Base-by-base conservation (phyloP, 2,888 invertebrate species). In the Globia sparganii region DNA sequence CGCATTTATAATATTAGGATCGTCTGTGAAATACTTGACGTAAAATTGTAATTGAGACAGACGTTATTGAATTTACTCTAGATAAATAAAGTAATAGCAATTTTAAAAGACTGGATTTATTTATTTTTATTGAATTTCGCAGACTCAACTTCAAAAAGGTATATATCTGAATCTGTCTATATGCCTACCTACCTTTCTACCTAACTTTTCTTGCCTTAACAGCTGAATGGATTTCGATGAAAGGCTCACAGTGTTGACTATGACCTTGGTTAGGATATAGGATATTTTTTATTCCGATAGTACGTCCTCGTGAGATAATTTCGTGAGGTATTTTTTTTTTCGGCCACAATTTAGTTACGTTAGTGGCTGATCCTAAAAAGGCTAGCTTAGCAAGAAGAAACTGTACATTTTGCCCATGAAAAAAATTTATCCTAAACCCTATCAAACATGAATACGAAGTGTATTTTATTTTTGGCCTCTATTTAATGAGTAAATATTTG, bases 391-490 rank as follows among this genome's bases (percentile, higher is more conserved):
- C 28, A 37, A 77, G 8, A 46, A 4, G 21, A 74, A 49, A 8
- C 37, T 13, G 11, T 49, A 70, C 40, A 25, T 53, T 62, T 79
- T 61, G 2, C 18, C 15, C 28, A 37, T 11, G 34, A 28, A 28
- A 79, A 34, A 13, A 61, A 61, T 53, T 40, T 40, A 61, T 62
- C 56, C 8, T 28, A 78, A 77, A 18, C 28, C 6, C 18, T 18
- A 40, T 69, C 18, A 25, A 37, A 25, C 49, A 77, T 46, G 28
- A 62, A 62, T 56, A 21, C 25, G 43, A 59, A 76, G 9, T 18
- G 15, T 74, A 28, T 66, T 74, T 65, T 53, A 37, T 74, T 11
- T 73, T 80, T 31, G n/a, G 15, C 46, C 18, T 34, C 34, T 9
- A 13, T 40, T 3, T 72, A 65, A 59, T 74, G 21, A 58, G 31